Base-by-base conservation (phyloP, 2,113 vertebrate species). In the Micromys minutus region DNA sequence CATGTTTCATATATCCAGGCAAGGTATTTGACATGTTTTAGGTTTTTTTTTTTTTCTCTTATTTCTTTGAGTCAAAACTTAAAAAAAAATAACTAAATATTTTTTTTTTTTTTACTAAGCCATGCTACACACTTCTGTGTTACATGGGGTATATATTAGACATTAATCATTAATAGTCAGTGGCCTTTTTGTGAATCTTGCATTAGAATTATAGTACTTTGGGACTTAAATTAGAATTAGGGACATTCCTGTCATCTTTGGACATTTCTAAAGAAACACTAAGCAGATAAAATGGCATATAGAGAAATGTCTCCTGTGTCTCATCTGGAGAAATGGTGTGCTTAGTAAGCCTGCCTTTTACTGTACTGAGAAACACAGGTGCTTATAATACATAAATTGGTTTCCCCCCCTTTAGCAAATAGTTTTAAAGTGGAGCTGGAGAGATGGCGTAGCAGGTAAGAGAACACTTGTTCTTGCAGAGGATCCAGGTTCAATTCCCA, bases 51-150 rank as follows among this genome's bases (percentile, higher is more conserved):
- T 59, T n/a, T 80, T 19, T 5, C 45, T 50, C 8, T 5, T 85
- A 92, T 10, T 71, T 16, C 16, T 74, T 95, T 85, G 42, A 89
- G 47, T 90, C 34, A 96, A 31, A 52, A 74, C 17, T 39, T 79
- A 21, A 42, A 87, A 57, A 36, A 86, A 71, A 86, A 71, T 26
- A 81, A 47, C 83, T 84, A 59, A 63, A 7, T 79, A 36, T 88
- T 96, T 94, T 39, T 92, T 94, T 39, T 93, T 87, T 75, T 36
- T 13, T 93, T 93, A 76, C 8, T 80, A 65, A 94, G 61, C 31
- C 52, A 7, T 92, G 72, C 65, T 87, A 26, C 17, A 75, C n/a
- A 76, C 15, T 87, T 29, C 24, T 83, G 6, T 86, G 16, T 26
- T 8, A 4, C 77, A n/a, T 15, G 86, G 76, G n/a, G 65, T 47